Base-by-base conservation (phyloP, 2,797 vertebrate genomes). In the Loris lydekkerianus region DNA sequence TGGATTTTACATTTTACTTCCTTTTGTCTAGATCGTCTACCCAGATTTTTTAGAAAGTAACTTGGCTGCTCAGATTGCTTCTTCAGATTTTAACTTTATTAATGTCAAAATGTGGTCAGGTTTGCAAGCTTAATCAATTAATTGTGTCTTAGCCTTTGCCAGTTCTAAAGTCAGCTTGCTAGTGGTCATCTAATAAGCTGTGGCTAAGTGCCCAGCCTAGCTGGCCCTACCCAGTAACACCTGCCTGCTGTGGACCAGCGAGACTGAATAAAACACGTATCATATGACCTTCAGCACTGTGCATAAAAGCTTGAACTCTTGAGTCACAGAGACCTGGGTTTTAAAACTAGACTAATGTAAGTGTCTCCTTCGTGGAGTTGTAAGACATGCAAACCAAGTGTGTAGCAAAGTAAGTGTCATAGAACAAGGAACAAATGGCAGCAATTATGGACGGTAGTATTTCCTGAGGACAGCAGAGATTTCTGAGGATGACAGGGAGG, bases 101-200 rank as follows among this genome's bases (percentile, higher is more conserved):
- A 69, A 78, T 80, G 86, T 70, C 49, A 65, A 60, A 70, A 88
- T 63, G 13, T 76, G 75, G 13, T 87, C 82, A 65, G 58, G 40
- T 96, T 86, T 88, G 81, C 17, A 94, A 94, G 37, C 37, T 93
- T 91, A 86, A 69, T 14, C 43, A 94, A 67, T 76, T 78, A 77
- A 34, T 25, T 65, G 84, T 67, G 46, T 81, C 67, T 95, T 88
- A 75, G 11, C 27, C 31, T 89, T 83, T 70, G 40, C 31, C 40
- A 67, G 4, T 83, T 91, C 46, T 92, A 34, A 82, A 90, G 46
- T 77, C 29, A 75, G 63, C 65, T 46, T 61, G 70, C 17, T 25
- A 70, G 31, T 6, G 6, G 15, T 31, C 5, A 70, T 46, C 15
- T 58, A 72, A 53, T 20, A 93, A 80, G 4, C 58, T 40, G 49